Conservation (phyloP, 2,888 invertebrate species). For the Drosophila lutescens region DNA sequence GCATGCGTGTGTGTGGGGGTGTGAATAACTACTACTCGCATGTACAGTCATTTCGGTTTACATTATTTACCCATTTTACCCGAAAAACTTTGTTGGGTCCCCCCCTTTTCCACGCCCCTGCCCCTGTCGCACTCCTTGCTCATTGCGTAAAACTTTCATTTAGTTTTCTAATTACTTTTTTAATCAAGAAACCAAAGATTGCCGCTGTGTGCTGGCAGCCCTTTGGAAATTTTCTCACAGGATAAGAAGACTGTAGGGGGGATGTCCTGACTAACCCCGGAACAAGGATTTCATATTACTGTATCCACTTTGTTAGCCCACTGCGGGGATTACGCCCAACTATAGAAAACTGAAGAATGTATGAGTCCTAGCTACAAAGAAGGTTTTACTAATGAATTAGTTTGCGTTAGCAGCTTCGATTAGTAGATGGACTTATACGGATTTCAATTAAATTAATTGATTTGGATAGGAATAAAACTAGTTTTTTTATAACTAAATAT, state of each 20-base stretch:
- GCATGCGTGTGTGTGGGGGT: conserved; percentile 30
- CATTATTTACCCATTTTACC: conserved; percentile 73
- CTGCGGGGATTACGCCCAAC: conserved; percentile 4
- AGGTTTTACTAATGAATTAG: background rate
- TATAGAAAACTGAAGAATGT: background rate
- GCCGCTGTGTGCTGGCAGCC: conserved; percentile 48
- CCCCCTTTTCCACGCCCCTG: background rate
- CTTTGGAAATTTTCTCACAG: conserved; percentile 20
- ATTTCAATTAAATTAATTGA: background rate
- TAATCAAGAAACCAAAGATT: conserved; percentile 79
- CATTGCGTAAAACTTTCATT: conserved; percentile 79
- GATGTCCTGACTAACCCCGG: conserved; percentile 3
- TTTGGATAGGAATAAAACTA: too few relatives aligned
- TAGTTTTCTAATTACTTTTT: conserved; percentile 81
- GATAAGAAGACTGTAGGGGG: background rate
- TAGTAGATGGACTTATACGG: background rate
- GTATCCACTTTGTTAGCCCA: conserved; percentile 19
- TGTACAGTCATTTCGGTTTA: conserved; percentile 79
- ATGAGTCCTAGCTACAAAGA: background rate
- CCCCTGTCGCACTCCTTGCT: background rate
- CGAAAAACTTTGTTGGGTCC: conserved; percentile 55
- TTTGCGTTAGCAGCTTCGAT: background rate
- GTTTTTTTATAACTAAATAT: too few relatives aligned
- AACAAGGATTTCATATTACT: conserved; percentile 27
- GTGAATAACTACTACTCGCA: conserved; percentile 52